Evolutionary conservation across 2,113 vertebrate genomes (phyloP), one percentile per base, ranked within the genome.

Genomic region (Theropithecus gelada): DNA sequence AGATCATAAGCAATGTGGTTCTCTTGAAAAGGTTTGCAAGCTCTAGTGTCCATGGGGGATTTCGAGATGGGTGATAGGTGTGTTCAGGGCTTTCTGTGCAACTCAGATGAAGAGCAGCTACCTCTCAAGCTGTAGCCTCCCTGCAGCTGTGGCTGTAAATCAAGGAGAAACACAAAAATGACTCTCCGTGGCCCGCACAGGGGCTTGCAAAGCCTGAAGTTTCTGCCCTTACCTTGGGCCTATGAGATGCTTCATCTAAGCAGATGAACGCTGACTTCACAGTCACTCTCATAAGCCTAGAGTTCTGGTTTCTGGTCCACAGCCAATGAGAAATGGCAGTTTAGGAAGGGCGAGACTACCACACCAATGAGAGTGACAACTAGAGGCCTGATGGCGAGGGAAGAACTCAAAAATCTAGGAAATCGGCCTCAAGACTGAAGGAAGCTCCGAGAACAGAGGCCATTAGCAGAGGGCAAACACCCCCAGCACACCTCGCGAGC

Each of bases 401-500:
- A 75, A 82, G 96, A 55, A 64, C 43, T 83, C 91, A 25, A 1
- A 80, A 94, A n/a, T 38, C 70, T 20, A 52, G 20, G 59, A 93
- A 76, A 16, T 2, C 57, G 50, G 35, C 88, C 1, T 1, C 3
- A 30, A 10, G 25, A 16, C 38, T 13, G 14, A 35, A 95, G 68
- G 48, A 78, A 85, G 61, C 90, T 25, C n/a, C 11, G 8, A 0
- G 6, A 81, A 27, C 50, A 0, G 8, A 88, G 94, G 75, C 97
- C 95, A 80, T 97, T 89, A 94, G 96, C 0, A 0, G 86, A 90
- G 89, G 94, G 70, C 95, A 93, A n/a, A 72, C 38, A 22, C 93
- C 92, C 78, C 78, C 90, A 2, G 40, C 91, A 43, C 90, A 68
- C 93, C 96, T 66, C 89, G 2, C 1, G 2, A 89, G 97, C 96